phyloP scores from a whole-genome alignment of 2,113 vertebrate species.

The Pteropus alecto region DNA sequence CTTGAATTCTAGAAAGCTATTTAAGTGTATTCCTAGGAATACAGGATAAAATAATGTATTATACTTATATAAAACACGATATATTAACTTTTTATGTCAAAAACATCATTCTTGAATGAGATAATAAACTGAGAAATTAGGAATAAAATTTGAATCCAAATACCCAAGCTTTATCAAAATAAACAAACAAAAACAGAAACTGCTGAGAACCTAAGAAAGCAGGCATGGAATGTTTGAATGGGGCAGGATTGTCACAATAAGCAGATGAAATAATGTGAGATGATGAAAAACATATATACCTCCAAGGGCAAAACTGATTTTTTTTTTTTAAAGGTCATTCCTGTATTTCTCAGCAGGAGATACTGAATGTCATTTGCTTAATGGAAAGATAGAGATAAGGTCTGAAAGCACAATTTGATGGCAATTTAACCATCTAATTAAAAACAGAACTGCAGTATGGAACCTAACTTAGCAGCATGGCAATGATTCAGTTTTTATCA shows the following conservation, averaged over 20 bases:
- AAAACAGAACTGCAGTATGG: not conserved
- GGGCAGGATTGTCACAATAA: not conserved
- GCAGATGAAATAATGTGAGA: not conserved
- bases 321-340: not conserved
- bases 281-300: not conserved
- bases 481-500: not conserved
- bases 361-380: not conserved
- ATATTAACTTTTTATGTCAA: not conserved
- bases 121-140: not conserved
- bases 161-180: not conserved
- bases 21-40: not conserved
- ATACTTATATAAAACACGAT: not conserved
- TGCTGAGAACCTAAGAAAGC: not conserved
- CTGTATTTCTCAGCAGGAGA: not conserved
- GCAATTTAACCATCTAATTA: not conserved
- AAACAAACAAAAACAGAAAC: not conserved
- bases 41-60: not conserved
- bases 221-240: not conserved
- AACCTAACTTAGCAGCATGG: not conserved
- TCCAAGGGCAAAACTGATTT: not conserved
- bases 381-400: not conserved
- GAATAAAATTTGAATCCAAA: not conserved
- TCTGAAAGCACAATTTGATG: slow-evolving; percentile 6
- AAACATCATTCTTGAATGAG: not conserved
- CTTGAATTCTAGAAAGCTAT: not conserved